Base-by-base conservation (phyloP, 2,888 invertebrate species). In the Brassicogethes aeneus region DNA sequence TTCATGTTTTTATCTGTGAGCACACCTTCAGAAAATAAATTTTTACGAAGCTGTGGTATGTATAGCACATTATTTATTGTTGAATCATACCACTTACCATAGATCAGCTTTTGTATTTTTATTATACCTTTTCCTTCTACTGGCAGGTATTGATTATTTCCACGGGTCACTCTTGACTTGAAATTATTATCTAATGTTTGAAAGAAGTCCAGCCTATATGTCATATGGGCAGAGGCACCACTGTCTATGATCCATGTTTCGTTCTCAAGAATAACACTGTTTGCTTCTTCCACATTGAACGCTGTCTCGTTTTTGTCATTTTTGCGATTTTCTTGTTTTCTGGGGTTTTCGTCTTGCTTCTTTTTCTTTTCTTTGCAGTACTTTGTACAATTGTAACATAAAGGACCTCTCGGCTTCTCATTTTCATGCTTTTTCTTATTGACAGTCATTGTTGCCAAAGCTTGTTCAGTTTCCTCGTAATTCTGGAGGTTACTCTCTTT, bases 11-110 rank as follows among this genome's bases (percentile, higher is more conserved):
- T n/a, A n/a, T n/a, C n/a, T n/a, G n/a, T n/a, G n/a, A n/a, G n/a
- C n/a, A n/a, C 52, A 1, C 60, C 62, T 43, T 62, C 61, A 1
- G 60, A 65, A 39, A 64, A 61, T 10, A 64, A 37, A 39, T 65
- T 63, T 46, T 55, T 55, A 8, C 46, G 33, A 10, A 64, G 43
- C 0, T 45, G 45, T 8, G 60, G 62, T 2, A 66, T 54, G 50
- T 57, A 61, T 41, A 56, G 36, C 17, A 55, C 51, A 45, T 56
- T 44, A 2, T 48, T 38, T 15, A 23, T 7, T 23, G 23, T 23
- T 7, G 7, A 23, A 10, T 23, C 10, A 5, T 7, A 23, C 23
- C 23, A 23, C 5, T 23, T 23, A 7, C 23, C 23, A 5, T 23
- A 7, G 10, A 23, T 10, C 23, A 23, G 10, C 14, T 41, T 51